Conservation (phyloP, 2,113 vertebrate genomes). For the Tenebrosternarchus preto region DNA sequence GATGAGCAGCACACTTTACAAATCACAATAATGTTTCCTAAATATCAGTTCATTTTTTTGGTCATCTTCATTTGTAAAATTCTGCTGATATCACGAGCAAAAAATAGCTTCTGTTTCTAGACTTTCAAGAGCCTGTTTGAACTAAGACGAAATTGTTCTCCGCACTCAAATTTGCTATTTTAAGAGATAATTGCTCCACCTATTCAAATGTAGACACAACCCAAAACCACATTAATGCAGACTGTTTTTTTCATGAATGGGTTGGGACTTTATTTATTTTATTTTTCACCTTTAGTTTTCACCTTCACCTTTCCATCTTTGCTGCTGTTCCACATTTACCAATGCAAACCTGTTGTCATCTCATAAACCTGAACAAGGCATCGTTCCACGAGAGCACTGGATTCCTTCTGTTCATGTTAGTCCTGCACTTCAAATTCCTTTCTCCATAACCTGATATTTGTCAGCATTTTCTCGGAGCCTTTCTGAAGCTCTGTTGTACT, state of each 20-base stretch:
- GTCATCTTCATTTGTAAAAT: background rate
- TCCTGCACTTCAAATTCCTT: background rate
- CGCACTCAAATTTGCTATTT: too few relatives aligned
- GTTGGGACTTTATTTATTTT: too few relatives aligned
- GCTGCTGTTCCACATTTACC: background rate
- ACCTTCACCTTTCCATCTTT: background rate
- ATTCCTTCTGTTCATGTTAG: background rate
- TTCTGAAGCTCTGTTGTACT: background rate
- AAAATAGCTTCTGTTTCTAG: too few relatives aligned
- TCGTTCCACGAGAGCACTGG: background rate
- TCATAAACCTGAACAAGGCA: background rate
- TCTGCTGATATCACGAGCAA: too few relatives aligned
- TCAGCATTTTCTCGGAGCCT: background rate
- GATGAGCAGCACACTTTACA: conserved; percentile 20
- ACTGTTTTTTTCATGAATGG: too few relatives aligned
- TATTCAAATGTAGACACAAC: too few relatives aligned
- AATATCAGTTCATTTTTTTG: conserved; percentile 24
- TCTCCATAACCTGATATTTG: background rate
- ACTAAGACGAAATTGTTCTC: too few relatives aligned
- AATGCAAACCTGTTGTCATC: conserved; percentile 20
- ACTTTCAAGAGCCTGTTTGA: too few relatives aligned
- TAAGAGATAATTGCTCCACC: too few relatives aligned
- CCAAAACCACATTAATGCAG: too few relatives aligned
- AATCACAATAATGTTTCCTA: conserved; percentile 12
- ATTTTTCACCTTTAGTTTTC: too few relatives aligned